Evolutionary conservation across 2,113 vertebrate species (phyloP).

Genomic region (Anhinga anhinga): DNA sequence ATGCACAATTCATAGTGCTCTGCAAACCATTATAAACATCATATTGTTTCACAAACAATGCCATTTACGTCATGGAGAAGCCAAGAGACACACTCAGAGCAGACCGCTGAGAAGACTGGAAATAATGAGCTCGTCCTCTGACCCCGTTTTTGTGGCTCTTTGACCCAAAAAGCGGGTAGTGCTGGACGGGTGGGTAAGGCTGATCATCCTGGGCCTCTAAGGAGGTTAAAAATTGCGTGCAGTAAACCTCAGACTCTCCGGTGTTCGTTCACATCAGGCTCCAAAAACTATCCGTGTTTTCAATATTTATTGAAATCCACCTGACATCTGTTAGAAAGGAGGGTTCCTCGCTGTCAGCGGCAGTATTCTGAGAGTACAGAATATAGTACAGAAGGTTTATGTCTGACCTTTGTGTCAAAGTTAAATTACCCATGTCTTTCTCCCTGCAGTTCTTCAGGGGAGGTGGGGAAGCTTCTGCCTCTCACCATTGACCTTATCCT

Average conservation of each 20-base stretch:
- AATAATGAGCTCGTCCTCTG: neutral
- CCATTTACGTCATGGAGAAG: neutral
- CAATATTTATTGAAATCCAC: neutral
- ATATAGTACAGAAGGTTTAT: neutral
- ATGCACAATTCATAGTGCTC: neutral
- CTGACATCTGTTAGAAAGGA: neutral
- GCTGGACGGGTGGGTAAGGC: neutral
- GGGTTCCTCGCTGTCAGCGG: neutral
- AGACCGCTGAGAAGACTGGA: neutral
- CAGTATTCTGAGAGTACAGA: neutral
- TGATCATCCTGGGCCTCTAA: neutral
- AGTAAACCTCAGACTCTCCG: neutral
- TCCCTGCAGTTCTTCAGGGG: neutral
- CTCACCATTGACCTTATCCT: neutral
- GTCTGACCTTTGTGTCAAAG: neutral
- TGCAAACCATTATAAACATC: neutral
- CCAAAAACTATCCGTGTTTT: neutral
- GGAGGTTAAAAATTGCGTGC: neutral
- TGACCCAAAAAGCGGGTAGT: neutral
- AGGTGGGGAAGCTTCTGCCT: neutral
- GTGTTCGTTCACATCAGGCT: neutral
- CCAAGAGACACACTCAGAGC: neutral
- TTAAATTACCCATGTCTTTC: neutral
- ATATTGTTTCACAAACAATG: conserved; percentile 34
- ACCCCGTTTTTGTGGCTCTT: neutral